phyloP scores from a whole-genome alignment of 1,140 invertebrate genomes.

The Lamellibrachia luymesi region DNA sequence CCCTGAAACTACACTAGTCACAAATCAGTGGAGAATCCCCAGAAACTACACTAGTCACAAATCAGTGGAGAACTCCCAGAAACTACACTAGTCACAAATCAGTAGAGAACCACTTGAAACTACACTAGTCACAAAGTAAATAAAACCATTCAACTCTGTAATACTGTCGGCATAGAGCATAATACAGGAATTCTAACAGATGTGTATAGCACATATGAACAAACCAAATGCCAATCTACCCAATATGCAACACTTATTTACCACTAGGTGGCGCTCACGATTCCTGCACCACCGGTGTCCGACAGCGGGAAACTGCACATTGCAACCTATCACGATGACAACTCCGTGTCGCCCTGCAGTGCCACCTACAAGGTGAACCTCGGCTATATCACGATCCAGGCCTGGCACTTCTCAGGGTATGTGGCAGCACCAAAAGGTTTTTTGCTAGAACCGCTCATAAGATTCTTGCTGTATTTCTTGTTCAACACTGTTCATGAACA shows the following conservation, averaged over 20 bases:
- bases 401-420: constrained; percentile 48
- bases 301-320: constrained; percentile 41
- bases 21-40: too few relatives aligned
- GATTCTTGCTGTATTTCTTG: too few relatives aligned
- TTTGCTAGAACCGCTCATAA: neutral
- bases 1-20: too few relatives aligned
- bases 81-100: too few relatives aligned
- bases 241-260: neutral
- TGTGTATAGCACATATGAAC: neutral
- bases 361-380: constrained; percentile 37
- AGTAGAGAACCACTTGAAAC: too few relatives aligned
- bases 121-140: too few relatives aligned
- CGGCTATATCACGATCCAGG: constrained; percentile 40
- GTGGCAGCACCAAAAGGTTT: neutral
- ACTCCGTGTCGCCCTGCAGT: constrained; percentile 45
- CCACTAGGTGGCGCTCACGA: constrained; percentile 12
- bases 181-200: neutral
- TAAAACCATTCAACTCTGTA: too few relatives aligned
- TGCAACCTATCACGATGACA: constrained; percentile 44
- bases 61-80: too few relatives aligned
- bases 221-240: neutral
- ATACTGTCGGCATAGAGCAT: too few relatives aligned
- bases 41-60: too few relatives aligned
- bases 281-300: constrained; percentile 29
- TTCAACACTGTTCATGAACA: too few relatives aligned